Evolutionary conservation across 2,888 invertebrate genomes (phyloP).

Genomic region (Tanytarsus gracilentus): DNA sequence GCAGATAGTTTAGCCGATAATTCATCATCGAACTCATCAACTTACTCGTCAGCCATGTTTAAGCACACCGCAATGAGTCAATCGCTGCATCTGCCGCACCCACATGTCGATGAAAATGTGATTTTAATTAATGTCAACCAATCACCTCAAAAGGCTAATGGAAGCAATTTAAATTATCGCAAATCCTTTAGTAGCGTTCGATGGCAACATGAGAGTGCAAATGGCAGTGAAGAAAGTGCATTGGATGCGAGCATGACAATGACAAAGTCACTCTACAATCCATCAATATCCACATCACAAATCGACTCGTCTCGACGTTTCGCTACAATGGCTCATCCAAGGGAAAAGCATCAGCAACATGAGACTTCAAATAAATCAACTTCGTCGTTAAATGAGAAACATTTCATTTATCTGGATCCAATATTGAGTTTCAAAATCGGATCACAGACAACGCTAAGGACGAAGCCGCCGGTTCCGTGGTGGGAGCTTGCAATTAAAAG

Average conservation of each 20-base stretch:
- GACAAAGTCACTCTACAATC: constrained; percentile 18
- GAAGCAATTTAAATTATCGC: constrained; percentile 2
- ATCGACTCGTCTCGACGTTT: constrained; percentile 23
- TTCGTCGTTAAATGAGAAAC: neutral
- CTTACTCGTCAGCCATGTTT: neutral
- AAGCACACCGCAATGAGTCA: constrained; percentile 16
- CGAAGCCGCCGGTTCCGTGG: constrained; percentile 72
- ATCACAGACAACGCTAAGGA: constrained; percentile 54
- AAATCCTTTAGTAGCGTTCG: constrained; percentile 11
- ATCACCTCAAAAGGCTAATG: neutral
- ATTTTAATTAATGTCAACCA: constrained; percentile 19
- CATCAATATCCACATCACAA: constrained; percentile 2
- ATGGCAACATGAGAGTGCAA: neutral
- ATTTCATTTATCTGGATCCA: constrained; percentile 40
- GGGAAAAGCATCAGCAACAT: constrained; percentile 6
- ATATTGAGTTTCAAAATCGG: constrained; percentile 56
- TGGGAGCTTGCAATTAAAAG: constrained; percentile 78
- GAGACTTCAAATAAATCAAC: neutral
- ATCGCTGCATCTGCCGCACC: constrained; percentile 4
- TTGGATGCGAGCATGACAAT: neutral
- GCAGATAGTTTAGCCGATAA: constrained; percentile 20
- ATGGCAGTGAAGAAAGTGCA: neutral
- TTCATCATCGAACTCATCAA: constrained; percentile 13
- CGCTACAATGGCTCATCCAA: constrained; percentile 30
- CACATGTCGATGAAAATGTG: constrained; percentile 4